Evolutionary conservation across 2,113 vertebrate genomes (phyloP), one percentile per base, ranked within the genome.

Genomic region (Callipepla squamata): DNA sequence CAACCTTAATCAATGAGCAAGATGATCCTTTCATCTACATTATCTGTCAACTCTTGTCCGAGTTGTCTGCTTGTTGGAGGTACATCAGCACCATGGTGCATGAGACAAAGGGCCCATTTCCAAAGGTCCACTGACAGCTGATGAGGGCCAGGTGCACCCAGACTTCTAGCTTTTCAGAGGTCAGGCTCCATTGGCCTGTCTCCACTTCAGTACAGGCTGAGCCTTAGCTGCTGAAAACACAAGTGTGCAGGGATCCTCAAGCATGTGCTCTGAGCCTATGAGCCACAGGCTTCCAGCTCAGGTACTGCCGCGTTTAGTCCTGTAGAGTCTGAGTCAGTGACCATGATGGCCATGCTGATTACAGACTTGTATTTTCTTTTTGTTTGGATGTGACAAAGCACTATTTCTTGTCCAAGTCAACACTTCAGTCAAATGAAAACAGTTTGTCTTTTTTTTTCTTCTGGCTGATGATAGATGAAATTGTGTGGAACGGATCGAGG

Each of bases 401-500:
- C 30, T 62, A 18, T 9, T 58, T 73, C 68, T 51, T 76, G 26
- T 21, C 26, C 67, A 85, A 69, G 7, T 13, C 45, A 85, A 30
- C 10, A 53, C 13, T 58, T 84, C 0, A 44, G 48, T n/a, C 44
- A 81, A 92, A 51, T 11, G 34, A 4, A 88, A 83, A 26, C 12
- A 32, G 28, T 80, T 92, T 53, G 48, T 44, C 10, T 57, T 57
- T 30, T 30, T 51, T 8, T 6, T 34, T 66, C 69, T 91, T 67
- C 85, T 91, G 48, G 28, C 23, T 61, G 84, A 91, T 4, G 4
- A 26, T 30, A 75, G 51, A 51, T 3, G 10, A 92, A 89, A 26
- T 30, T 0, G 0, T 7, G 30, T 7, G 18, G 67, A 92, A 68
- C 0, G 1, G 40, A 32, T 1, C 19, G 66, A 55, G 23, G 2